phyloP scores from a whole-genome alignment of 2,797 vertebrate genomes.

The Catostomus latipinnis region DNA sequence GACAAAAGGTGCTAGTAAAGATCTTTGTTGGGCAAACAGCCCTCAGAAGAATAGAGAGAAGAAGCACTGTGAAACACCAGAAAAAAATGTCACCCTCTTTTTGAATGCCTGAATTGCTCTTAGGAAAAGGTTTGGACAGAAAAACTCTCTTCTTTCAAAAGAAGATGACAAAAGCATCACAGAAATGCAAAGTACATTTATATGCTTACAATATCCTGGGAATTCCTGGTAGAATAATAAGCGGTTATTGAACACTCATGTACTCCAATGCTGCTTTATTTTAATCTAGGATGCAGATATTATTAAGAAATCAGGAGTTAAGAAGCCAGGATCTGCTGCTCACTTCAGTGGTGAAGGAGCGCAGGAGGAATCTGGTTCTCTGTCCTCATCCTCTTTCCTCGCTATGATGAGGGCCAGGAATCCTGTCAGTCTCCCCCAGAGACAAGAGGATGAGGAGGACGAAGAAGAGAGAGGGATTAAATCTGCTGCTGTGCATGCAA shows the following conservation, averaged over 20 bases:
- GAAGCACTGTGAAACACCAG: slow-evolving; percentile 77
- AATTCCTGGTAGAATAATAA: background rate
- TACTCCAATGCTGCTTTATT: background rate
- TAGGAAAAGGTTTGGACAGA: slow-evolving; percentile 84
- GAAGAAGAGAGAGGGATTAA: slow-evolving; percentile 59
- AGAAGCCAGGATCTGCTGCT: slow-evolving; percentile 59
- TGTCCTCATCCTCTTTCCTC: slow-evolving; percentile 87
- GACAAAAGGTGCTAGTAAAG: slow-evolving; percentile 8
- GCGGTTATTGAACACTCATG: background rate
- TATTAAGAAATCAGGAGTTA: slow-evolving; percentile 71
- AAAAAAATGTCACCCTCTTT: slow-evolving; percentile 42
- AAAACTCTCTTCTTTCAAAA: slow-evolving; percentile 71
- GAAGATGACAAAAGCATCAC: slow-evolving; percentile 50
- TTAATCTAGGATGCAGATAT: slow-evolving; percentile 78
- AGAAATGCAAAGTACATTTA: slow-evolving; percentile 79
- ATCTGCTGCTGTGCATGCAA: background rate
- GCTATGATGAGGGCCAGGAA: slow-evolving; percentile 90
- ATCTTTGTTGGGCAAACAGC: slow-evolving; percentile 46
- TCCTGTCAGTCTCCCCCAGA: slow-evolving; percentile 73
- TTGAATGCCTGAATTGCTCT: slow-evolving; percentile 26
- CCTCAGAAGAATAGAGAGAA: slow-evolving; percentile 87
- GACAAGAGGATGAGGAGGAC: slow-evolving; percentile 65
- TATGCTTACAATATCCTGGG: background rate
- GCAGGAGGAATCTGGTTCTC: slow-evolving; percentile 69
- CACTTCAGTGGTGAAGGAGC: slow-evolving; percentile 84